Evolutionary conservation across 2,888 invertebrate species (phyloP).

Genomic region (Flabesymbios commensalis): DNA sequence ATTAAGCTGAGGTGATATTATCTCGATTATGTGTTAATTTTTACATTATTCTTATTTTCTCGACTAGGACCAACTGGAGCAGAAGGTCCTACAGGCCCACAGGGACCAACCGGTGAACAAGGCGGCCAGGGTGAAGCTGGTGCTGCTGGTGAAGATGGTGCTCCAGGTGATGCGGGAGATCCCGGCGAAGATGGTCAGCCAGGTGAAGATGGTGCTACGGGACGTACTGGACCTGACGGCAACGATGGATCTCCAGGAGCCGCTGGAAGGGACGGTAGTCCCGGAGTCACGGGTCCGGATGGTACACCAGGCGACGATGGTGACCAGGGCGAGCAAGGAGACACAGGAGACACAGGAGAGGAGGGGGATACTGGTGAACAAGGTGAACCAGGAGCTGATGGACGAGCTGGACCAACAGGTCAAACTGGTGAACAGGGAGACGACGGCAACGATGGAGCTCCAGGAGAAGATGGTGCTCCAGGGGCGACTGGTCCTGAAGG

Average conservation of each 20-base stretch:
- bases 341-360: neutral
- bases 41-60: too few relatives aligned
- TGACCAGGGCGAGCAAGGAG: neutral
- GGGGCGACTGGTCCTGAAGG: neutral
- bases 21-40: too few relatives aligned
- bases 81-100: conserved; percentile 15
- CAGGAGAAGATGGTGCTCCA: neutral
- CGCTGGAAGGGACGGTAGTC: neutral
- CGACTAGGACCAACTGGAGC: too few relatives aligned
- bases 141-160: conserved; percentile 11
- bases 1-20: too few relatives aligned
- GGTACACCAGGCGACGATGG: too few relatives aligned
- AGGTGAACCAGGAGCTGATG: neutral
- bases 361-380: too few relatives aligned
- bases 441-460: neutral
- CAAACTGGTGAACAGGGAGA: neutral
- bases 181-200: conserved; percentile 13
- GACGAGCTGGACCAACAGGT: too few relatives aligned
- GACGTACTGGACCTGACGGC: too few relatives aligned
- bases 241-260: conserved; percentile 5
- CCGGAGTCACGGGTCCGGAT: too few relatives aligned
- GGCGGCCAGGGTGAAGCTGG: conserved; percentile 20
- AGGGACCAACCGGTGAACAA: conserved; percentile 25
- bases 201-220: too few relatives aligned
- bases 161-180: conserved; percentile 3